Conservation (phyloP, 2,888 invertebrate species). For the Lysandra coridon region DNA sequence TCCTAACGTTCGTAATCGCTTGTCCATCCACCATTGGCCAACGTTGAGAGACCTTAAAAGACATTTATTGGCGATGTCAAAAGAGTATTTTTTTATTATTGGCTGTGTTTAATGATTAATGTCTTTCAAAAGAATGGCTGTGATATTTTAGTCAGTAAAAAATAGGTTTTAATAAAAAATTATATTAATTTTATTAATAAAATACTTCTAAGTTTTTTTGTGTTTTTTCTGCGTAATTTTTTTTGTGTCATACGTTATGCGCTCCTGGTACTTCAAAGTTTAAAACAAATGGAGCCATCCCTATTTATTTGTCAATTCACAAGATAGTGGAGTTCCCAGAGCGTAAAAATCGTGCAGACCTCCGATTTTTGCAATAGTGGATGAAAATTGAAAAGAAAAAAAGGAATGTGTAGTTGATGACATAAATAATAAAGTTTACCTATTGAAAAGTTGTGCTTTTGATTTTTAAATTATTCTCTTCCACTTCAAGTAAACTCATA, state of each 20-base stretch:
- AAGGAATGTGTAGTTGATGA: too few relatives aligned
- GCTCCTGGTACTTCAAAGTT: too few relatives aligned
- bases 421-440: too few relatives aligned
- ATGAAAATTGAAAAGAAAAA: too few relatives aligned
- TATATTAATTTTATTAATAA: conserved; percentile 30
- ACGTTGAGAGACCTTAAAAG: not conserved
- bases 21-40: not conserved
- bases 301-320: too few relatives aligned
- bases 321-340: too few relatives aligned
- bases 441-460: too few relatives aligned
- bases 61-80: conserved; percentile 14
- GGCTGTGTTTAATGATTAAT: conserved; percentile 13
- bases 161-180: conserved; percentile 17
- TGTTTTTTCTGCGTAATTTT: conserved; percentile 38
- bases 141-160: conserved; percentile 48
- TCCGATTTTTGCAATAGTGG: too few relatives aligned
- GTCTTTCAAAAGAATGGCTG: conserved; percentile 49
- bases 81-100: conserved; percentile 18
- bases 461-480: too few relatives aligned
- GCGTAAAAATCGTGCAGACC: too few relatives aligned
- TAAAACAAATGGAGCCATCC: too few relatives aligned
- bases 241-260: not conserved
- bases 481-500: too few relatives aligned
- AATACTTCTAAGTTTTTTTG: conserved; percentile 39
- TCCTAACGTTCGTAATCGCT: not conserved